A percentile compares a stretch with the other conserved stretches of the same genome.
phyloP scores from a whole-genome alignment of 1,140 invertebrate species.

The Ladona fulva region DNA sequence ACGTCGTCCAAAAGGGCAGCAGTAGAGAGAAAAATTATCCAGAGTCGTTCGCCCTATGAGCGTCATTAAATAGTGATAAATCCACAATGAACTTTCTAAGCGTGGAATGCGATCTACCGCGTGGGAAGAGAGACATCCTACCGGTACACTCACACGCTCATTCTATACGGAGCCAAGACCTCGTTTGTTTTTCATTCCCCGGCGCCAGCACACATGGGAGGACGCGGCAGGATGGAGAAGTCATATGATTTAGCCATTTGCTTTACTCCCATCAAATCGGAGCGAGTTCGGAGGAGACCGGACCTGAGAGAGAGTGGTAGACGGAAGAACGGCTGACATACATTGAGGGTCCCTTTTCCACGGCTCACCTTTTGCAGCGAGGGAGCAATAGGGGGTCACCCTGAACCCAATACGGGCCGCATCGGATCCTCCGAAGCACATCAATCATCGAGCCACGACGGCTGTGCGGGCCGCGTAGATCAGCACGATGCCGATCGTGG shows the following conservation, averaged over 20 bases:
- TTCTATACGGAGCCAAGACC: neutral
- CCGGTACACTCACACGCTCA: neutral
- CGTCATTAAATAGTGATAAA: neutral
- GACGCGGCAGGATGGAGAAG: neutral
- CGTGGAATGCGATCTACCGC: neutral
- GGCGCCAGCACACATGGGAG: neutral
- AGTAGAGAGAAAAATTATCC: neutral
- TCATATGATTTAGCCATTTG: constrained; percentile 1
- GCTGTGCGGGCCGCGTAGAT: neutral
- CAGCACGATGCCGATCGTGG: neutral
- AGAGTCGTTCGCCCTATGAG: neutral
- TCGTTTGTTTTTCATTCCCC: neutral
- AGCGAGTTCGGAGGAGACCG: neutral
- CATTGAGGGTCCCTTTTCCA: too few species aligned
- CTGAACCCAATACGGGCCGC: neutral
- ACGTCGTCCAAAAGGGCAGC: neutral
- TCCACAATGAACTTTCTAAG: neutral
- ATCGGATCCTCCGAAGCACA: neutral
- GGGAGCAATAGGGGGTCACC: too few species aligned
- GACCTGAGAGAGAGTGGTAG: neutral
- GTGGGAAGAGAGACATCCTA: neutral
- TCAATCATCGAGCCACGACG: neutral
- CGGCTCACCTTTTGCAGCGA: too few species aligned
- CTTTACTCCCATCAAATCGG: neutral
- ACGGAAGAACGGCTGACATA: neutral